A percentile compares a stretch with the other conserved stretches of the same genome.
Evolutionary conservation across 2,888 invertebrate genomes (phyloP).

Genomic region (Acrocyrtus sp.): DNA sequence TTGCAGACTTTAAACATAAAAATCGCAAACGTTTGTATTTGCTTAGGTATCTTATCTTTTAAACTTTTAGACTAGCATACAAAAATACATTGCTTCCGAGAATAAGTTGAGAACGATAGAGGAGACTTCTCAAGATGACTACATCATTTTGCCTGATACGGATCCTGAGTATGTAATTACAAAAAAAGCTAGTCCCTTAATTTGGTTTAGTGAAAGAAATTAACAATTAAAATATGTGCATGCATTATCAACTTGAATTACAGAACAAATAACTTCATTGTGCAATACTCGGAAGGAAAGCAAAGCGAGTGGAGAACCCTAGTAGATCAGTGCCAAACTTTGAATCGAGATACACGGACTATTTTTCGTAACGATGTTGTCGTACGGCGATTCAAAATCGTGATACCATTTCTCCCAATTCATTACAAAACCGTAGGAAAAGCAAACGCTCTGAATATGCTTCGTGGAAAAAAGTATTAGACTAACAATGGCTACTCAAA

Average conservation of each 20-base stretch:
- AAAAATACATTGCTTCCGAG: constrained; percentile 28
- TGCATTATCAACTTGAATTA: too few relatives aligned
- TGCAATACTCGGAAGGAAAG: neutral
- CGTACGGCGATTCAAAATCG: constrained; percentile 1
- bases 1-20: too few relatives aligned
- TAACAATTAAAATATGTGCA: too few relatives aligned
- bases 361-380: neutral
- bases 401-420: too few relatives aligned
- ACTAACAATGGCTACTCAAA: too few relatives aligned
- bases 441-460: constrained; percentile 24
- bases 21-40: too few relatives aligned
- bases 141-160: constrained; percentile 19
- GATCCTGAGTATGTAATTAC: too few relatives aligned
- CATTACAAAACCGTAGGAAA: neutral
- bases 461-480: constrained; percentile 38
- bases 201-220: too few relatives aligned
- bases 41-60: neutral
- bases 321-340: neutral
- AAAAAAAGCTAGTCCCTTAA: too few relatives aligned
- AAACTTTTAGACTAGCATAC: constrained; percentile 29
- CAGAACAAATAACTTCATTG: constrained; percentile 21
- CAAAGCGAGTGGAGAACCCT: constrained; percentile 16
- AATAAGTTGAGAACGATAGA: constrained; percentile 39
- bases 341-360: constrained; percentile 12
- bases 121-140: constrained; percentile 27